These are phyloP conservation scores for Dermatemys mawii DNA, from an alignment of 2,113 vertebrate genomes.

Conservation along the genomic window DNA sequence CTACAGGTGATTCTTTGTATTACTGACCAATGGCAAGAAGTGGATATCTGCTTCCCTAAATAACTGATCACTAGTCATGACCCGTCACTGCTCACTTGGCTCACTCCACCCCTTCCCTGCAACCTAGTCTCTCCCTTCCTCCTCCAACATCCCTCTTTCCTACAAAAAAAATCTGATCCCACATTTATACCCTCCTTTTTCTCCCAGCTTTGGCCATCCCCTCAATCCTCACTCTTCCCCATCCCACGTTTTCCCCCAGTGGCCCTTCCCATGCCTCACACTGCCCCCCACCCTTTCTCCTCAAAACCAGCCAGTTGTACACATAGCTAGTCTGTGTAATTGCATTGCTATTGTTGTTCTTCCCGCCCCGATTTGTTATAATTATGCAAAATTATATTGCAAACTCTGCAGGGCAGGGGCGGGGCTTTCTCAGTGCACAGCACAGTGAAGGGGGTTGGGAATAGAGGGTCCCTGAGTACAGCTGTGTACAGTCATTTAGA, in stretches of 20 bases:
- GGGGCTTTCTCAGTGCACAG: background rate
- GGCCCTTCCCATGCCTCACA: background rate
- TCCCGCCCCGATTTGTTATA: background rate
- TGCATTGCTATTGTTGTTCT: background rate
- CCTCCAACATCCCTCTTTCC: background rate
- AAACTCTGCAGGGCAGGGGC: fast-evolving
- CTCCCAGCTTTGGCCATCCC: background rate
- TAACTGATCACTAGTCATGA: background rate
- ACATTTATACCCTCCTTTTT: background rate
- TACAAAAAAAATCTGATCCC: background rate
- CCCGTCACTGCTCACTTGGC: background rate
- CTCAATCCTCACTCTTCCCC: no score
- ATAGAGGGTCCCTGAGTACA: fast-evolving
- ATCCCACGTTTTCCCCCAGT: background rate
- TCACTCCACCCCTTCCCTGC: background rate
- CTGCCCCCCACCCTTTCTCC: background rate
- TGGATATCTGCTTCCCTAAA: background rate
- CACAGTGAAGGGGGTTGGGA: no score
- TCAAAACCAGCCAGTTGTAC: fast-evolving
- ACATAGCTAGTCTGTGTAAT: background rate
- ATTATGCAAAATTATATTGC: background rate
- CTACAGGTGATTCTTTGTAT: background rate
- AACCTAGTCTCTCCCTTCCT: fast-evolving
- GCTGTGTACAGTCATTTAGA: background rate
- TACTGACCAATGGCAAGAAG: background rate